phyloP scores from a whole-genome alignment of 1,140 invertebrate genomes.

The Cepaea nemoralis region DNA sequence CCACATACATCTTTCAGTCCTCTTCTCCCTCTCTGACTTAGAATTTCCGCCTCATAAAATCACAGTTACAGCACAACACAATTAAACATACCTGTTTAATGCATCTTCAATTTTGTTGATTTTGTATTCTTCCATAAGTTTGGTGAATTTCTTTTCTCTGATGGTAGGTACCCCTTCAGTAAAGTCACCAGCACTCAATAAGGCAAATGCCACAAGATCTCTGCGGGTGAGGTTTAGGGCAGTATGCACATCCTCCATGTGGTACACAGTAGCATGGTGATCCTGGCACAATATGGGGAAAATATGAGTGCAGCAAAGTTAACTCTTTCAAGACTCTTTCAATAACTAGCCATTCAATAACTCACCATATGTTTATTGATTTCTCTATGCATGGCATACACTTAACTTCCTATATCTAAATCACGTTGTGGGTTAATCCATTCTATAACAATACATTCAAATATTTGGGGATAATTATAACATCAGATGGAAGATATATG shows the following conservation, averaged over 20 bases:
- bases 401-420: background rate
- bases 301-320: background rate
- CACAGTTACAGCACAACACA: background rate
- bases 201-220: slow-evolving; percentile 27
- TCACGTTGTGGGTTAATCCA: background rate
- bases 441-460: background rate
- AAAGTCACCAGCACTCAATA: slow-evolving; percentile 20
- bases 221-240: background rate
- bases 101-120: slow-evolving; percentile 21
- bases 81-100: slow-evolving; percentile 17
- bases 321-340: background rate
- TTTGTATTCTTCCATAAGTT: slow-evolving; percentile 21
- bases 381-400: background rate
- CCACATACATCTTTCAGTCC: too few relatives aligned
- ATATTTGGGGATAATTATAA: background rate
- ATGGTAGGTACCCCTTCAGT: slow-evolving; percentile 17
- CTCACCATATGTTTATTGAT: too few relatives aligned
- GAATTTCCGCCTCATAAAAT: too few relatives aligned
- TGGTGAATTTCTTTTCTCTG: slow-evolving; percentile 12
- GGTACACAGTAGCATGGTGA: background rate
- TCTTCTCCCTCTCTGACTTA: too few relatives aligned
- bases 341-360: background rate
- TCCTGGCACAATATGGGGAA: background rate
- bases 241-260: background rate
- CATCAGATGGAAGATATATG: too few relatives aligned